A percentile compares a stretch with the other conserved stretches of the same genome.
phyloP scores from a whole-genome alignment of 2,113 vertebrate genomes.

The Psittacula cyanocephala region DNA sequence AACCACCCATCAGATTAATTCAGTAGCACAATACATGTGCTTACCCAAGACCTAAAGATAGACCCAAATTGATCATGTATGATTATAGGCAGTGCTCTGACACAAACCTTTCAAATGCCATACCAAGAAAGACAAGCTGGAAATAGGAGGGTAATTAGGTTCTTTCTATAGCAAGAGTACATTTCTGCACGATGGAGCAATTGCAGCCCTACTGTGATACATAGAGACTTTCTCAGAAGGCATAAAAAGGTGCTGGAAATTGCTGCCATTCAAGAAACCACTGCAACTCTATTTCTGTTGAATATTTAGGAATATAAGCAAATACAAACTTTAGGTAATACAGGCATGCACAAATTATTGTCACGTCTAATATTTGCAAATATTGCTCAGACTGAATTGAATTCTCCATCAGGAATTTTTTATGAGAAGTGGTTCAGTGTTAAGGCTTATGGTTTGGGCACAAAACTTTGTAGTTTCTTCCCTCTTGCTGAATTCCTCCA shows the following conservation, averaged over 20 bases:
- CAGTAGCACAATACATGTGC: not conserved
- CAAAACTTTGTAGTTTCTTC: not conserved
- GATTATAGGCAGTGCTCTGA: not conserved
- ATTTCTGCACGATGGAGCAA: constrained; percentile 8
- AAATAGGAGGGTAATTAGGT: constrained; percentile 24
- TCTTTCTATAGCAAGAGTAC: constrained; percentile 31
- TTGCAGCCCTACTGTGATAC: not conserved
- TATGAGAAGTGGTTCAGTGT: not conserved
- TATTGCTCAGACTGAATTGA: not conserved
- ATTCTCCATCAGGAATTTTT: not conserved
- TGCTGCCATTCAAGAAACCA: not conserved
- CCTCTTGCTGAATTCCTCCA: not conserved
- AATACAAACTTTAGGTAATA: not conserved
- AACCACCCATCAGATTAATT: not conserved
- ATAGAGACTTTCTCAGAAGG: not conserved
- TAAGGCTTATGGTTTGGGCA: not conserved
- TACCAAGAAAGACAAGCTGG: not conserved
- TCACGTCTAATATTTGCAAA: not conserved
- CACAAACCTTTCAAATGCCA: not conserved
- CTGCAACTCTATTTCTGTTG: not conserved
- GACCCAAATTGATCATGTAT: not conserved
- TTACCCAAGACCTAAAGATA: constrained; percentile 1
- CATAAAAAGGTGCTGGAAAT: not conserved
- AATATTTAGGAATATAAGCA: not conserved
- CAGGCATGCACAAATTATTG: not conserved